These are phyloP conservation scores for Thymallus thymallus DNA, from an alignment of 2,113 vertebrate genomes.

Conservation along the genomic window DNA sequence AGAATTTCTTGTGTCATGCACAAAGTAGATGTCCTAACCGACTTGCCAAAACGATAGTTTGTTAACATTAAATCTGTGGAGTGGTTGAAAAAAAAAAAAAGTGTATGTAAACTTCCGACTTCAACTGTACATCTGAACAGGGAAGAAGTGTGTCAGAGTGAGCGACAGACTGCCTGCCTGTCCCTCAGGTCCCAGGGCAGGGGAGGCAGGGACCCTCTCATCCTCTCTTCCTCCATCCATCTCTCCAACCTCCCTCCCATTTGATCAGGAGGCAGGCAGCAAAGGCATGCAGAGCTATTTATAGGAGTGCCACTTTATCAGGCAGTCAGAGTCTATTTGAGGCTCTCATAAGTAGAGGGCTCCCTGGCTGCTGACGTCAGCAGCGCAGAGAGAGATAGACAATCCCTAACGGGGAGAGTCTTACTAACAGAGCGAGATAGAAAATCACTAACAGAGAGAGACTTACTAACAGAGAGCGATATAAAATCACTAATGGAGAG, in stretches of 20 bases:
- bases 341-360: conserved; percentile 73
- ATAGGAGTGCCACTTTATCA: conserved; percentile 73
- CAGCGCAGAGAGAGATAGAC: conserved; percentile 62
- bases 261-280: conserved; percentile 59
- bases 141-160: conserved; percentile 65
- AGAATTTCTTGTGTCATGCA: too few relatives aligned
- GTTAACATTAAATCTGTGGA: too few relatives aligned
- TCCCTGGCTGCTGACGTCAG: conserved; percentile 77
- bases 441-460: conserved; percentile 11
- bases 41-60: too few relatives aligned
- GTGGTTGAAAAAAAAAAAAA: too few relatives aligned
- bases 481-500: conserved; percentile 19
- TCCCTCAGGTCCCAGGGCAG: conserved; percentile 47
- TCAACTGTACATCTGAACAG: conserved; percentile 53
- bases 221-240: conserved; percentile 25
- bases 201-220: conserved; percentile 12
- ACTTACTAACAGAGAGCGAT: conserved; percentile 15
- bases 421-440: neutral
- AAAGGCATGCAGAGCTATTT: conserved; percentile 73
- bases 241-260: conserved; percentile 41
- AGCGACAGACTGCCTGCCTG: conserved; percentile 54
- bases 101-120: too few relatives aligned
- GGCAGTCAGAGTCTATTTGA: conserved; percentile 74
- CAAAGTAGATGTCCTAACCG: too few relatives aligned
- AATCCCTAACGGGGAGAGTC: neutral